Evolutionary conservation across 1,140 invertebrate genomes (phyloP), one percentile per base, ranked within the genome.

Genomic region (Archivesica marissinica): DNA sequence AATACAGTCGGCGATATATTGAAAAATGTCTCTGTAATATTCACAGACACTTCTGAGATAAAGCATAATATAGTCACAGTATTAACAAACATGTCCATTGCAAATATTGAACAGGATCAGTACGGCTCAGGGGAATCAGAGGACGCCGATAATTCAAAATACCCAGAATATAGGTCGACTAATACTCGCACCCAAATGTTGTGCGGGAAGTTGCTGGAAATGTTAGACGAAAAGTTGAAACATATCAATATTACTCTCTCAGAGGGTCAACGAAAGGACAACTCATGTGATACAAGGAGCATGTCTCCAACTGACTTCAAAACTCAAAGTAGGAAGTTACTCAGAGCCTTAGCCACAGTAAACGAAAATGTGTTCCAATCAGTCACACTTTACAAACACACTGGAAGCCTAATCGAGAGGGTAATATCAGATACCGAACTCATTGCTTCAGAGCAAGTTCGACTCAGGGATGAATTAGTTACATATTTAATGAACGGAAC

Each of bases 291-390:
- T 41, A 38, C 20, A 33, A 4, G 13, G 28, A 54, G 41, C 6
- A 28, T 52, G 25, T 23, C 33, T 56, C 41, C 61, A n/a, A 33
- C 17, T 6, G 56, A 77, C 20, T 85, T 85, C 50, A 50, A 56
- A 77, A 85, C 50, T 44, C 56, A 86, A 68, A 80, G 61, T 41
- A 77, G 47, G 47, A 86, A 56, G 33, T 70, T 89, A 54, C 61
- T 88, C 30, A 70, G 77, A 54, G 77, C 85, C 25, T 39, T 89
- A 23, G 70, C 84, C 9, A 86, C 82, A 52, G 86, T 89, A 56
- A 89, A 87, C 4, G 76, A 70, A 15, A 87, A 85, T 50, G 61
- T 89, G 9, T 86, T 80, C 25, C 86, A 89, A 23, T 86, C 88
- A 35, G 77, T 88, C 20, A 81, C 81, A n/a, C 84, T 83, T 30